Conservation (phyloP, 1,140 invertebrate genomes). For the Macrosteles quadrilineatus region DNA sequence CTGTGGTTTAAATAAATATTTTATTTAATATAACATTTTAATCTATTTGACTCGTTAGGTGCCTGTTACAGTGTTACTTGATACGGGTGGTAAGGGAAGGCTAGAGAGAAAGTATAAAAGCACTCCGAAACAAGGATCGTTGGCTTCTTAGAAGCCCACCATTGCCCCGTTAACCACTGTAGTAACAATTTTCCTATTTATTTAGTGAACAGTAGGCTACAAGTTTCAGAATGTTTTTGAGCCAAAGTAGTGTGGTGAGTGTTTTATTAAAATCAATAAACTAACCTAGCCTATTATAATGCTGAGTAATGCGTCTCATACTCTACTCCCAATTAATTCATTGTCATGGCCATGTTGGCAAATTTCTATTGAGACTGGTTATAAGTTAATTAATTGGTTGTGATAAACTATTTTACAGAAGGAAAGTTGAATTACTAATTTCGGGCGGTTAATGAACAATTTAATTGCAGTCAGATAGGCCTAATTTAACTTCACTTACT, state of each 20-base stretch:
- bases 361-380: background rate
- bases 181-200: background rate
- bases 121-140: conserved; percentile 42
- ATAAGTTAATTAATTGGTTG: too few species aligned
- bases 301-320: too few species aligned
- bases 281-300: too few species aligned
- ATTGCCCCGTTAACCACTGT: conserved; percentile 17
- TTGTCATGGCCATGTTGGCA: conserved; percentile 3
- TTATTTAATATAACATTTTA: too few species aligned
- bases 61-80: conserved; percentile 8
- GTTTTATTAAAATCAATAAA: too few species aligned
- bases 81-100: conserved; percentile 33
- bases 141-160: conserved; percentile 41
- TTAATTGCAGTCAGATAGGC: too few species aligned
- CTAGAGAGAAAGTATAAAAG: conserved; percentile 51
- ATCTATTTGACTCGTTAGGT: conserved; percentile 3
- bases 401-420: too few species aligned
- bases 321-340: too few species aligned
- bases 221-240: conserved; percentile 52
- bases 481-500: too few species aligned
- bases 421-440: too few species aligned
- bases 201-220: conserved; percentile 2
- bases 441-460: too few species aligned
- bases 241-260: conserved; percentile 59
- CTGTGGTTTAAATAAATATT: too few species aligned